These are phyloP conservation scores for Thermophis baileyi DNA, from an alignment of 2,113 vertebrate species.

Conservation along the genomic window DNA sequence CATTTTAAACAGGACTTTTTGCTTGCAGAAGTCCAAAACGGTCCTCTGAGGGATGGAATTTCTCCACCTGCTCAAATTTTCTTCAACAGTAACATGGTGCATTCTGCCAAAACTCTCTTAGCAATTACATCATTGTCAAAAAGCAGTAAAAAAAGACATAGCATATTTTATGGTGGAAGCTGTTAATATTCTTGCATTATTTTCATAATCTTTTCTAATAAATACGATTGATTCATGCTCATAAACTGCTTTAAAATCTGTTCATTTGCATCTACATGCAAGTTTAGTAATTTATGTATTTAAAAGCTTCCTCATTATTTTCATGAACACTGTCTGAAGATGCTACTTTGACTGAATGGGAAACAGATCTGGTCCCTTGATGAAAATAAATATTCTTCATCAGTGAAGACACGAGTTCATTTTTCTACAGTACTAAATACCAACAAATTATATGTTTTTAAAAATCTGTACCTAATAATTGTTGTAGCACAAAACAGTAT, in stretches of 20 bases:
- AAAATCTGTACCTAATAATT: not conserved
- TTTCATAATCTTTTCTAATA: not conserved
- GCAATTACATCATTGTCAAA: not conserved
- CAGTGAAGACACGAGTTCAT: not conserved
- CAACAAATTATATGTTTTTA: not conserved
- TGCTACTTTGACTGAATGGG: not conserved
- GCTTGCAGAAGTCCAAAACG: not conserved
- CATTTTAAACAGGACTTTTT: not conserved
- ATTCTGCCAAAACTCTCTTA: not conserved
- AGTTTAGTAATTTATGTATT: not conserved
- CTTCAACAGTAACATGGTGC: not conserved
- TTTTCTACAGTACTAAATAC: not conserved
- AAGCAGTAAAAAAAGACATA: not conserved
- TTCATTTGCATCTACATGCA: not conserved
- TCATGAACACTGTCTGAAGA: not conserved
- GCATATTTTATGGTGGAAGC: not conserved
- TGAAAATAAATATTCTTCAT: slow-evolving; percentile 16
- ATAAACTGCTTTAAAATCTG: not conserved
- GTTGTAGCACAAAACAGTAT: not conserved
- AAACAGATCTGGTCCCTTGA: not conserved
- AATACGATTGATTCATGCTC: not conserved
- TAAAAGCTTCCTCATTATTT: not conserved
- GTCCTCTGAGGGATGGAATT: not conserved
- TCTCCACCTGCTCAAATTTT: not conserved
- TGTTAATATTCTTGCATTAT: not conserved